Conservation (phyloP, 2,888 invertebrate genomes). For the Drosophila leonis region DNA sequence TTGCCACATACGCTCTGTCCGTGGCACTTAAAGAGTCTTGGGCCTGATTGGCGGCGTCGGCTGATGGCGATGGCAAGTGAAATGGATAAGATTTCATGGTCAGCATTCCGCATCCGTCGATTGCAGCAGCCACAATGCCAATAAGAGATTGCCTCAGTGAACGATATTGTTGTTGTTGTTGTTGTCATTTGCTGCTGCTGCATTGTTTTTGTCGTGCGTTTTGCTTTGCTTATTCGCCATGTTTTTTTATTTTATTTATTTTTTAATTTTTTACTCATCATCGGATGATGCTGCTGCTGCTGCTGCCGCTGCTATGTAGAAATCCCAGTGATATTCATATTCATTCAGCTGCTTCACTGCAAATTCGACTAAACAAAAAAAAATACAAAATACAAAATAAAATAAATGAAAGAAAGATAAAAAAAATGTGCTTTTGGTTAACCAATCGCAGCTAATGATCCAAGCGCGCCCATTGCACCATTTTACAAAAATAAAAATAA, state of each 20-base stretch:
- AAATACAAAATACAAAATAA: too few relatives aligned
- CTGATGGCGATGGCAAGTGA: constrained; percentile 69
- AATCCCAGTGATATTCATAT: constrained; percentile 75
- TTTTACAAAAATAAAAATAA: constrained; percentile 22
- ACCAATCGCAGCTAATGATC: constrained; percentile 72
- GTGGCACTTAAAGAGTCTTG: constrained; percentile 15
- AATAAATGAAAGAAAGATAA: constrained; percentile 35
- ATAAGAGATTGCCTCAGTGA: constrained; percentile 41
- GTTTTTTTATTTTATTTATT: constrained; percentile 21
- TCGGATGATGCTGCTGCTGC: constrained; percentile 28
- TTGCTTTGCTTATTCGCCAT: constrained; percentile 28
- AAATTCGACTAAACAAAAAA: constrained; percentile 58
- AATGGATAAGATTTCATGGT: constrained; percentile 76
- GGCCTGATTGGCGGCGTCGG: constrained; percentile 42
- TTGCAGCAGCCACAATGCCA: constrained; percentile 36
- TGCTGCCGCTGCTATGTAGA: constrained; percentile 55
- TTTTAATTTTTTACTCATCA: constrained; percentile 58
- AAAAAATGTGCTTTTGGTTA: constrained; percentile 46
- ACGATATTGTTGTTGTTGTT: constrained; percentile 16
- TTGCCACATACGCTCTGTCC: constrained; percentile 13
- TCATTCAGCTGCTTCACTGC: constrained; percentile 70
- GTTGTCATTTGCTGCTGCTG: constrained; percentile 20
- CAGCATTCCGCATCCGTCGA: constrained; percentile 50
- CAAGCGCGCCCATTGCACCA: constrained; percentile 66
- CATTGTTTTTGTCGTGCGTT: constrained; percentile 43